Base-by-base conservation (phyloP, 1,140 invertebrate species). In the Lepidurus arcticus region DNA sequence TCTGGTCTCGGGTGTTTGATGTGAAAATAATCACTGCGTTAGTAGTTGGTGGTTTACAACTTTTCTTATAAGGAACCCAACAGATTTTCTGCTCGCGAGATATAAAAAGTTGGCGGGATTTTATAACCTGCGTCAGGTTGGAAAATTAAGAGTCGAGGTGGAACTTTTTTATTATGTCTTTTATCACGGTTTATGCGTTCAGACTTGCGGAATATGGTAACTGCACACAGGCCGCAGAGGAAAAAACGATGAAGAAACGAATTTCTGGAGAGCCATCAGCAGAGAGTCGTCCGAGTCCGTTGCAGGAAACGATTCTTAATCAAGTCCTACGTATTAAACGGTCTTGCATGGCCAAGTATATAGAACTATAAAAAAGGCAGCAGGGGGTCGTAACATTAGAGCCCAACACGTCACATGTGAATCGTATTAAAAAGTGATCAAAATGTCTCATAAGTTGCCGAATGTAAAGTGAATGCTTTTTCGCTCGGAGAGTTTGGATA, bases 21-120 rank as follows among this genome's bases (percentile, higher is more conserved):
- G n/a, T 65, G 53, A 21, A 65, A 65, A 65, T 65, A 65, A 65
- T 65, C 53, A 65, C 53, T 21, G 53, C 53, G 53, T 65, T 16
- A 21, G 53, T 65, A 65, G 53, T 65, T 65, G 53, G 53, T 65
- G 53, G 53, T n/a, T 65, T 65, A 65, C 16, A 21, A 65, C 53
- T 7, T 16, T 34, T 65, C 53, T 65, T 65, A 65, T 65, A 65
- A 65, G n/a, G 53, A n/a, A 13, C 53, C 16, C 4, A 21, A 65
- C 16, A 65, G 53, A 65, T 65, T 65, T 65, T 65, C 21, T 65
- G 53, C 53, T 65, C 21, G 53, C 16, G 34, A 21, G 16, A 65
- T 65, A 21, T 16, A 65, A n/a, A 65, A 21, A 65, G 21, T 13
- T 65, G 21, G 53, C 16, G 13, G 53, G 21, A 65, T 65, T 65